A percentile compares a stretch with the other conserved stretches of the same genome.
phyloP scores from a whole-genome alignment of 2,888 invertebrate species.

The Parochlus steinenii region DNA sequence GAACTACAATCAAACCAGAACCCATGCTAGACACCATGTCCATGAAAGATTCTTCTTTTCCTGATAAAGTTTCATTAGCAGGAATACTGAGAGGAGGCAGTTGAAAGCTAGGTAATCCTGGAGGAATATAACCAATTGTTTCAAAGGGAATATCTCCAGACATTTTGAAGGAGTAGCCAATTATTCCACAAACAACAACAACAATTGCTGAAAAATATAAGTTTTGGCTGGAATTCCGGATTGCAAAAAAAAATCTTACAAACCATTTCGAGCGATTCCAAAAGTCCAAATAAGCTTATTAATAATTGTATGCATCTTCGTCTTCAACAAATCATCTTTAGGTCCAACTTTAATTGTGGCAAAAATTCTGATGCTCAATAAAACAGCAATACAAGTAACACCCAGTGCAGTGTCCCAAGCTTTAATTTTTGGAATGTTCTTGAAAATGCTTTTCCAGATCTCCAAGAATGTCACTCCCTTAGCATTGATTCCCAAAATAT shows the following conservation, averaged over 20 bases:
- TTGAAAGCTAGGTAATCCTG: conserved; percentile 50
- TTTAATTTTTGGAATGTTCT: conserved; percentile 46
- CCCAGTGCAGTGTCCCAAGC: conserved; percentile 64
- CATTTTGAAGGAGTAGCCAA: conserved; percentile 46
- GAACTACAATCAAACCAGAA: conserved; percentile 71
- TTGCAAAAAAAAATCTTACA: no score
- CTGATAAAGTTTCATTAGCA: conserved; percentile 37
- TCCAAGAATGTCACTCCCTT: conserved; percentile 63
- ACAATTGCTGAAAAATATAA: no score
- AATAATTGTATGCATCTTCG: conserved; percentile 38
- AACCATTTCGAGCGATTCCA: conserved; percentile 69
- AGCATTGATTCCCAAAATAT: conserved; percentile 56
- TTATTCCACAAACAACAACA: conserved; percentile 52
- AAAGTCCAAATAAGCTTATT: conserved; percentile 57
- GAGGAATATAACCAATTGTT: conserved; percentile 56
- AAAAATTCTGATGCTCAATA: conserved; percentile 59
- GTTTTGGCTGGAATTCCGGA: no score
- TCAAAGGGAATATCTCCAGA: conserved; percentile 37
- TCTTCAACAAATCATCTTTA: conserved; percentile 32
- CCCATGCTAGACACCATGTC: conserved; percentile 68
- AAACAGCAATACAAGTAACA: conserved; percentile 50
- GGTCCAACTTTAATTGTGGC: conserved; percentile 47
- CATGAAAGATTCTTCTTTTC: conserved; percentile 31
- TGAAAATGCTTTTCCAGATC: conserved; percentile 58
- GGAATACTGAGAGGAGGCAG: conserved; percentile 50